phyloP scores from a whole-genome alignment of 2,888 invertebrate species.

The Digitonthophagus gazella region DNA sequence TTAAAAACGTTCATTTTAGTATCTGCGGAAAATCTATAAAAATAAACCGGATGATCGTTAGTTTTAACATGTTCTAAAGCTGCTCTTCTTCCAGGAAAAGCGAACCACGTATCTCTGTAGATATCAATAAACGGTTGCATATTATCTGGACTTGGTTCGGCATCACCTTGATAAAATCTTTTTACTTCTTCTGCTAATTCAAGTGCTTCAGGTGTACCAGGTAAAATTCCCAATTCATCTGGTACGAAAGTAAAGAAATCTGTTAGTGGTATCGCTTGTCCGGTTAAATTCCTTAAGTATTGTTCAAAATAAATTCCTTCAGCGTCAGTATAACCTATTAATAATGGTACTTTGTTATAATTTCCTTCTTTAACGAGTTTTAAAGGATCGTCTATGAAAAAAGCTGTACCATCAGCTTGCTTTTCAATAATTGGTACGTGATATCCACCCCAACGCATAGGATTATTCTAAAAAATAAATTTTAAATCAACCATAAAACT shows the following conservation, averaged over 20 bases:
- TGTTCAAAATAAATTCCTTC: conserved; percentile 20
- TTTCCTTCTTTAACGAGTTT: conserved; percentile 25
- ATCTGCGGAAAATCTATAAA: conserved; percentile 21
- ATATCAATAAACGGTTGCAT: conserved; percentile 10
- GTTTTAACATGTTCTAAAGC: conserved; percentile 20
- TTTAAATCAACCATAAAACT: no score
- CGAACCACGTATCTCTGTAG: conserved; percentile 19
- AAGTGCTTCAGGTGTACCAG: background rate
- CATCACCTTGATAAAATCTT: conserved; percentile 18
- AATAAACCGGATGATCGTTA: conserved; percentile 12
- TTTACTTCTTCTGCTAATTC: conserved; percentile 1
- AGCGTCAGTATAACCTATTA: conserved; percentile 30
- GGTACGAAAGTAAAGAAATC: conserved; percentile 22
- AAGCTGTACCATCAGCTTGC: conserved; percentile 27
- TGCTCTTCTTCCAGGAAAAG: conserved; percentile 21
- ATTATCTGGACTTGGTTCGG: background rate
- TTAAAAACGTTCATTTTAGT: conserved; percentile 25
- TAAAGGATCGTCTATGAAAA: conserved; percentile 26
- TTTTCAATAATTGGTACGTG: conserved; percentile 28
- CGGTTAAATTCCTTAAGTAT: conserved; percentile 1
- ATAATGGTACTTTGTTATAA: conserved; percentile 29
- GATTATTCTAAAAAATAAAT: background rate
- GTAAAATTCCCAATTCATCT: conserved; percentile 13
- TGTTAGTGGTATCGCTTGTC: background rate
- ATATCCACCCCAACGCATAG: conserved; percentile 11